Evolutionary conservation across 1,140 invertebrate genomes (phyloP), one percentile per base, ranked within the genome.

Genomic region (Chelonus insularis): DNA sequence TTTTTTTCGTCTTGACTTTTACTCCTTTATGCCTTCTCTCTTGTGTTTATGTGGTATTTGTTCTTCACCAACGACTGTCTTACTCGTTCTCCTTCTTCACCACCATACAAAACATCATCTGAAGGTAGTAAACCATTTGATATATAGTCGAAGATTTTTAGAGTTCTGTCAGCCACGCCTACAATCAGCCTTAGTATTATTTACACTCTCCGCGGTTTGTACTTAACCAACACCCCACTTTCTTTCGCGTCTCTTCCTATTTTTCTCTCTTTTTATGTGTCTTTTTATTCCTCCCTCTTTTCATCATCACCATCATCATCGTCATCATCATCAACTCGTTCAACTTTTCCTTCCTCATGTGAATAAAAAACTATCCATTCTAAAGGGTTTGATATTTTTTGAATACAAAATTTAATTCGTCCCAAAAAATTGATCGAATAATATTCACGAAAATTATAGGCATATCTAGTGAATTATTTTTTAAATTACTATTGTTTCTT

Each of bases 81-180:
- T 67, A 66, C 69, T 70, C 74, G 56, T 63, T 68, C 60, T 67
- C 66, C 68, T 66, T 64, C 67, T 64, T 61, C 43, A 20, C 34
- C 51, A 58, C 54, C 11, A 29, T 34, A 61, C 55, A 70, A 63
- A 64, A 72, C 74, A 77, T 78, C 77, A 75, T 79, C 71, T 75
- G 68, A 79, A 74, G 75, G 78, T 76, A 79, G 76, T 80, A 82
- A 80, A 82, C 77, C 73, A 71, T 80, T 79, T 80, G 79, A 80
- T 82, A 82, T 82, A 82, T 80, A 80, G 79, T 78, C 75, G 75
- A 80, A 77, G 75, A 74, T 80, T 82, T 81, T 82, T 82, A 81
- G 78, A 79, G 79, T 80, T 80, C 78, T 82, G 78, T 82, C 79
- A 80, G 79, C 76, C 79, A 79, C 79, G 79, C 79, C 79, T 73